These are phyloP conservation scores for Trilocha varians DNA, from an alignment of 2,888 invertebrate genomes.

Conservation along the genomic window DNA sequence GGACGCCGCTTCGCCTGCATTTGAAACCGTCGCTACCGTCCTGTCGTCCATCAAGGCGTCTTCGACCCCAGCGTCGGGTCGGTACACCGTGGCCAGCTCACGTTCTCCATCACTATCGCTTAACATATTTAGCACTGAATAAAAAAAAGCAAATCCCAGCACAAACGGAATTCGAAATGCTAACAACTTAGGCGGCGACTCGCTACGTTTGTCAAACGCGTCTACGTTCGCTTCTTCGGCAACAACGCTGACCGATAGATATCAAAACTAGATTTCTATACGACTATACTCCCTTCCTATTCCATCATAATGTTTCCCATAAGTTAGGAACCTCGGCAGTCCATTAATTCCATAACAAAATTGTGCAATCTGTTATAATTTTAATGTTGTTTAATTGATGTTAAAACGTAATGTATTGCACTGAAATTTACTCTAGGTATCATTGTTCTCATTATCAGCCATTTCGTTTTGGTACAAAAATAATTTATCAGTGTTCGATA, in stretches of 20 bases:
- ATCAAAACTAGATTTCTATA: not conserved
- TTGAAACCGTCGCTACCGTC: not conserved
- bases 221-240: not conserved
- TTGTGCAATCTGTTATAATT: no score
- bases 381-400: no score
- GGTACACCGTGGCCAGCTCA: not conserved
- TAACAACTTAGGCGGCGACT: not conserved
- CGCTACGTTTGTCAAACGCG: not conserved
- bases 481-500: no score
- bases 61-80: not conserved
- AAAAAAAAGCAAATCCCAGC: not conserved
- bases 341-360: no score
- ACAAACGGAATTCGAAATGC: not conserved
- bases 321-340: not conserved
- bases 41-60: not conserved
- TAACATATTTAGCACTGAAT: not conserved
- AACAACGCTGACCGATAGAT: not conserved
- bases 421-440: no score
- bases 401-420: no score
- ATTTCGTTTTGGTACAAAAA: no score
- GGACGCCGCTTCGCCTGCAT: not conserved
- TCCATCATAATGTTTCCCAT: not conserved
- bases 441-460: no score
- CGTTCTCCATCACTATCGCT: not conserved
- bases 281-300: not conserved